Conservation (phyloP, 92 coral and sea anemone genomes). For the Ricordea florida region DNA sequence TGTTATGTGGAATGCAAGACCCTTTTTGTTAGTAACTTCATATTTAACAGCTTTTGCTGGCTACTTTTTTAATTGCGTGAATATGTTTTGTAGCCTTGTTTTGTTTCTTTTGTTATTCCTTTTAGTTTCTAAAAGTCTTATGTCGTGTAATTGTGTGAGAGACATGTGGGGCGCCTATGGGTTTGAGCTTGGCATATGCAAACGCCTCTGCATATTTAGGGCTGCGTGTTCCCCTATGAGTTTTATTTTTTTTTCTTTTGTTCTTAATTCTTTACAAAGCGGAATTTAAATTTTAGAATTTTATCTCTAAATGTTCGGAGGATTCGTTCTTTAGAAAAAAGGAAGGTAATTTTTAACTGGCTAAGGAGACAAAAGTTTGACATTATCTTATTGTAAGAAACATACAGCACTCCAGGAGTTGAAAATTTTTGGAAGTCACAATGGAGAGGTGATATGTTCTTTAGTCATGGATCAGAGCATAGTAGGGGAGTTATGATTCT, state of each 20-base stretch:
- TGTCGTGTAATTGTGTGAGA: too few relatives aligned
- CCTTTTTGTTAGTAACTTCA: too few relatives aligned
- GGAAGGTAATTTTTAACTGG: constrained; percentile 27
- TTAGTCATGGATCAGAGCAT: constrained; percentile 7
- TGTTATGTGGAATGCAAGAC: too few relatives aligned
- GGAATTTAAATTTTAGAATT: constrained; percentile 14
- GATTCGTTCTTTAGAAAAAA: not conserved
- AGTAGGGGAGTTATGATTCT: constrained; percentile 17
- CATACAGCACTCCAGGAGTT: not conserved
- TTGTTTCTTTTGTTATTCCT: too few relatives aligned
- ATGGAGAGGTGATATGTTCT: constrained; percentile 31
- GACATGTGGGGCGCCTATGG: too few relatives aligned
- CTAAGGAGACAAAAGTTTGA: constrained; percentile 1
- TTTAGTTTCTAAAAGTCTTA: too few relatives aligned
- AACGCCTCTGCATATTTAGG: not conserved
- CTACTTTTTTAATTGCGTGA: too few relatives aligned
- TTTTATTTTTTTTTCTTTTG: not conserved
- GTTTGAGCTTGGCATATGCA: too few relatives aligned
- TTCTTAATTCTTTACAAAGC: not conserved
- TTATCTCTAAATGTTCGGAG: constrained; percentile 28
- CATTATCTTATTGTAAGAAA: constrained; percentile 25
- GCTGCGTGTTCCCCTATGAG: too few relatives aligned
- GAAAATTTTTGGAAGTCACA: constrained; percentile 7
- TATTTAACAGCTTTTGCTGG: too few relatives aligned
- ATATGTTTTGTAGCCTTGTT: too few relatives aligned